These are phyloP conservation scores for Microtus oregoni DNA, from an alignment of 2,113 vertebrate species.

Conservation along the genomic window DNA sequence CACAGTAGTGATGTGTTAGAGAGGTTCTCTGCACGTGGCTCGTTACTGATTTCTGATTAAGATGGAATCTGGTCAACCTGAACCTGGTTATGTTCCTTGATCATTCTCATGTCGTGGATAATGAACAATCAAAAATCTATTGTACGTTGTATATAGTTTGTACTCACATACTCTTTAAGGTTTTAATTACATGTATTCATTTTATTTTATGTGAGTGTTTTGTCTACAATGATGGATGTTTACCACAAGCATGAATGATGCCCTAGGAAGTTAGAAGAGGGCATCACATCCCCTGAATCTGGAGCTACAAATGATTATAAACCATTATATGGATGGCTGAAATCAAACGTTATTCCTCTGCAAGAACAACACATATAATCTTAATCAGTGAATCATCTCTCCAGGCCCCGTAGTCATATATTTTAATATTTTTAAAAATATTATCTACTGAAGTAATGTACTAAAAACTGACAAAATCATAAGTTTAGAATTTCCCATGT, in stretches of 20 bases:
- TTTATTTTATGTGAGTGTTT: not conserved
- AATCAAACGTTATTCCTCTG: not conserved
- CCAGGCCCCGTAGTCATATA: not conserved
- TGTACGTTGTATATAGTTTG: not conserved
- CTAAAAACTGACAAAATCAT: not conserved
- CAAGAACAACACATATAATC: not conserved
- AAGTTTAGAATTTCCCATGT: not conserved
- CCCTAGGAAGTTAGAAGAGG: not conserved
- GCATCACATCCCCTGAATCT: not conserved
- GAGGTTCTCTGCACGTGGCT: slow-evolving; percentile 30
- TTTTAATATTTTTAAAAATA: not conserved
- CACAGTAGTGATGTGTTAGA: slow-evolving; percentile 31
- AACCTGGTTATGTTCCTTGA: slow-evolving; percentile 24
- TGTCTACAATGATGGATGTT: not conserved
- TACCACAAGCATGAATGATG: not conserved
- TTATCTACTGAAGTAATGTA: not conserved
- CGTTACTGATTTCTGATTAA: slow-evolving; percentile 58
- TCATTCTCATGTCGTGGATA: not conserved
- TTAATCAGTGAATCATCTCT: not conserved
- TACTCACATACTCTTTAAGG: not conserved
- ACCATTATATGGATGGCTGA: not conserved
- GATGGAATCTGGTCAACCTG: slow-evolving; percentile 17
- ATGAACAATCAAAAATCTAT: not conserved
- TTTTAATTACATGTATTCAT: not conserved
- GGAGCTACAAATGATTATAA: not conserved